Evolutionary conservation across 2,797 vertebrate genomes (phyloP).

Genomic region (Cirrhinus molitorella): DNA sequence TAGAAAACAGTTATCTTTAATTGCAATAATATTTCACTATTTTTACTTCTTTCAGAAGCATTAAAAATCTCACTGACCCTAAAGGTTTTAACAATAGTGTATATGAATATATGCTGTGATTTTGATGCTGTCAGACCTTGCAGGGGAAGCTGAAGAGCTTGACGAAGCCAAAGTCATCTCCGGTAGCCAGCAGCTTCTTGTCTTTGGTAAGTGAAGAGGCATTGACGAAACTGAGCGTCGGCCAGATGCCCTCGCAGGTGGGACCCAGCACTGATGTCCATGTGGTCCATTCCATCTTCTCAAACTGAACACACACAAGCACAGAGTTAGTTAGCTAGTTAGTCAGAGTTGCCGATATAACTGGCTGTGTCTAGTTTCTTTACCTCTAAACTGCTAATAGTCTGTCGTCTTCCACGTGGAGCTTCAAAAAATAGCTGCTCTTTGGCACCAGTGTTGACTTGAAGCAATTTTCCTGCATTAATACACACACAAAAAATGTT

Average conservation of each 20-base stretch:
- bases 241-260: conserved; percentile 94
- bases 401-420: conserved; percentile 91
- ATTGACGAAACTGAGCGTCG: conserved; percentile 89
- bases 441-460: conserved; percentile 96
- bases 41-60: background rate
- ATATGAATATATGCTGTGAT: background rate
- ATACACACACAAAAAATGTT: conserved; percentile 13
- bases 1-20: background rate
- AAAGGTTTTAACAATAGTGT: background rate
- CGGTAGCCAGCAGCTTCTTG: conserved; percentile 86
- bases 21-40: no score
- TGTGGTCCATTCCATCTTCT: conserved; percentile 93
- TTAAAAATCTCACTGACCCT: no score
- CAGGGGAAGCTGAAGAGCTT: conserved; percentile 95
- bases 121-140: conserved; percentile 76
- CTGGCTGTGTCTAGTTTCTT: background rate
- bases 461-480: conserved; percentile 90
- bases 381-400: conserved; percentile 91
- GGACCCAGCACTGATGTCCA: conserved; percentile 94
- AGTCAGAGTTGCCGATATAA: background rate
- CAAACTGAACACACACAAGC: conserved; percentile 80
- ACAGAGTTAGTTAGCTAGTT: no score
- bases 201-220: conserved; percentile 90
- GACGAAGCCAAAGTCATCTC: conserved; percentile 94
- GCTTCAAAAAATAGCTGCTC: conserved; percentile 98